Evolutionary conservation across 2,113 vertebrate genomes (phyloP), one percentile per base, ranked within the genome.

Genomic region (Macquaria australasica): DNA sequence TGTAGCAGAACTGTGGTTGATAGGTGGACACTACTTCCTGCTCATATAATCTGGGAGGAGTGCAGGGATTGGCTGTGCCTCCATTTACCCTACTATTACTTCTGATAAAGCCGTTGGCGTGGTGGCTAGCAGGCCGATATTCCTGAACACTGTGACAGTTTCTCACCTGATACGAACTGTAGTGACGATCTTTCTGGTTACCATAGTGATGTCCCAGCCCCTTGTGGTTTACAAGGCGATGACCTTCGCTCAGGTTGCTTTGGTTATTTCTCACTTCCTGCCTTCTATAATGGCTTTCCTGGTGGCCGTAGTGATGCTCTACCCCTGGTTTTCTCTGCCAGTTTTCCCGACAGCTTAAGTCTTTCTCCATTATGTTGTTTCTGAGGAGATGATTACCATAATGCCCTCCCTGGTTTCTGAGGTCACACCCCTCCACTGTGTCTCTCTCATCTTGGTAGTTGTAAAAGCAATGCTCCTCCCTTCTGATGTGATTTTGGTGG

Each of bases 1-100:
- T 90, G 87, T 90, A 93, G 85, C 74, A 75, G 37, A 88, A 87
- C 63, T 85, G 84, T 1, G 74, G 63, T 8, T 74, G 86, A 34
- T 66, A 37, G 31, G 63, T 9, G 2, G 76, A 69, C 9, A 68
- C 64, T 16, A 41, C 28, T 73, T 85, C 79, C 71, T 77, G 87
- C 50, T 83, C 75, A 83, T 81, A 83, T 82, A 87, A 21, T 0
- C 56, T 85, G 0, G 73, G 80, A 20, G 66, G 41, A 15, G 15
- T 5, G 8, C n/a, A 77, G 31, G 69, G 81, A 77, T 62, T 83
- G 83, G 71, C 34, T 81, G 70, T 45, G 59, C 21, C 31, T 34
- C 39, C 56, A 21, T 45, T 59, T 0, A 73, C 5, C 60, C 53
- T 8, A 12, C 71, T 73, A 3, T 55, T 79, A 78, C 37, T 60